Conservation (phyloP, 2,797 vertebrate species). For the Gymnothorax reevesii region DNA sequence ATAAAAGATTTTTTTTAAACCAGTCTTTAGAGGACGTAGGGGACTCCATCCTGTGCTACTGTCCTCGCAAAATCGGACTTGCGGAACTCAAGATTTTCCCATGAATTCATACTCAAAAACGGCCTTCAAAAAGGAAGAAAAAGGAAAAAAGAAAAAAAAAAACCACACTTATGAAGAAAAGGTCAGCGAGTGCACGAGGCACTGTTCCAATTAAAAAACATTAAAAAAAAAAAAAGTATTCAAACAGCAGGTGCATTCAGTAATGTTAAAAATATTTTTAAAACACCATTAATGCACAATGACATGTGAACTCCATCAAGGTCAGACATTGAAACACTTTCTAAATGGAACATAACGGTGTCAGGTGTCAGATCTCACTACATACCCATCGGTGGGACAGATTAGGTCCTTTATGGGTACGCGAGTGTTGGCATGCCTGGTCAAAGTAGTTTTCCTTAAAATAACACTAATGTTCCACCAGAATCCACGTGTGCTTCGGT, state of each 20-base stretch:
- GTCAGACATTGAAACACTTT: slow-evolving; percentile 35
- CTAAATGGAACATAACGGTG: slow-evolving; percentile 54
- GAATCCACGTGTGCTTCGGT: background rate
- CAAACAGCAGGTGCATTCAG: slow-evolving; percentile 52
- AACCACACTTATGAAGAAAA: slow-evolving; percentile 35
- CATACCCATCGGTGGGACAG: background rate
- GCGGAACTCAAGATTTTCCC: slow-evolving; percentile 33
- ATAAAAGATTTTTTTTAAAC: background rate
- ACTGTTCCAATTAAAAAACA: slow-evolving; percentile 55
- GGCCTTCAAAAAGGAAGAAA: slow-evolving; percentile 1
- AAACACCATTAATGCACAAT: slow-evolving; percentile 54
- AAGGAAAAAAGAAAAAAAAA: slow-evolving; percentile 37
- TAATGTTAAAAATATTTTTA: slow-evolving; percentile 49
- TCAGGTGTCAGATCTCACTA: background rate
- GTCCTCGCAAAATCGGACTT: slow-evolving; percentile 40
- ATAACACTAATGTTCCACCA: background rate
- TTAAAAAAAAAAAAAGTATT: slow-evolving; percentile 52
- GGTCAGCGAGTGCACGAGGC: slow-evolving; percentile 61
- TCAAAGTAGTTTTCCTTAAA: slow-evolving; percentile 33
- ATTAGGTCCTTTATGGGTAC: slow-evolving; percentile 30
- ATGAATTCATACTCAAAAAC: slow-evolving; percentile 14
- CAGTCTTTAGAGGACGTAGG: slow-evolving; percentile 29
- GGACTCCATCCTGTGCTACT: slow-evolving; percentile 32
- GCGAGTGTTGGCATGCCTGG: slow-evolving; percentile 62
- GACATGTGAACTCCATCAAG: slow-evolving; percentile 41